Base-by-base conservation (phyloP, 2,888 invertebrate species). In the Coenonympha arcania region DNA sequence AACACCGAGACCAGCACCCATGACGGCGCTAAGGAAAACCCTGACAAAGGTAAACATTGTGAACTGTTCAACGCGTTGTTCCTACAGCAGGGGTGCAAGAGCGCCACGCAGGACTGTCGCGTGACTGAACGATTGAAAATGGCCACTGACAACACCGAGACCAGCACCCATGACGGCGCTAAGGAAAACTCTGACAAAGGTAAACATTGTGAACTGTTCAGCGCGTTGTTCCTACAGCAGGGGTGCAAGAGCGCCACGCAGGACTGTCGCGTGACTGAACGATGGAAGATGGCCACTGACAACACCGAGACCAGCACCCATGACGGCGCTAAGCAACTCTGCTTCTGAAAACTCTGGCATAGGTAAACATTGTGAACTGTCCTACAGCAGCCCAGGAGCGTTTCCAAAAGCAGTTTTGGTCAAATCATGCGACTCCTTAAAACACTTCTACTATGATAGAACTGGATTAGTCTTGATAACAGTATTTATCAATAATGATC, bases 91-190 rank as follows among this genome's bases (percentile, higher is more conserved):
- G 63, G 71, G 66, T 69, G 62, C 63, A 69, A 62, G 61, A 67
- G 62, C 63, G 68, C 67, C 76, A 74, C 65, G 67, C 69, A 62
- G 69, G 70, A 55, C 62, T 58, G 64, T 52, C 69, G 78, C 66
- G 68, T 79, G 73, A 78, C 73, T 66, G 75, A 73, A 61, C 63
- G 65, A 61, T 71, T 69, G 68, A 85, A 80, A 58, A 86, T 86
- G 86, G 86, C 86, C 60, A 84, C 86, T n/a, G 86, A 86, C 54
- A 86, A 85, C 56, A 81, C 73, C 57, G 86, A 86, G 48, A 79
- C 83, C 39, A 82, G 79, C 69, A 79, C 82, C 52, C 82, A 77
- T 48, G 85, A 85, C 57, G 80, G 79, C 55, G 73, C 78, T 51
- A 84, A 82, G 55, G 85, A 86, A 47, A 79, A 76, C 54, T 75